Base-by-base conservation (phyloP, 2,113 vertebrate species). In the Electrona antarctica region DNA sequence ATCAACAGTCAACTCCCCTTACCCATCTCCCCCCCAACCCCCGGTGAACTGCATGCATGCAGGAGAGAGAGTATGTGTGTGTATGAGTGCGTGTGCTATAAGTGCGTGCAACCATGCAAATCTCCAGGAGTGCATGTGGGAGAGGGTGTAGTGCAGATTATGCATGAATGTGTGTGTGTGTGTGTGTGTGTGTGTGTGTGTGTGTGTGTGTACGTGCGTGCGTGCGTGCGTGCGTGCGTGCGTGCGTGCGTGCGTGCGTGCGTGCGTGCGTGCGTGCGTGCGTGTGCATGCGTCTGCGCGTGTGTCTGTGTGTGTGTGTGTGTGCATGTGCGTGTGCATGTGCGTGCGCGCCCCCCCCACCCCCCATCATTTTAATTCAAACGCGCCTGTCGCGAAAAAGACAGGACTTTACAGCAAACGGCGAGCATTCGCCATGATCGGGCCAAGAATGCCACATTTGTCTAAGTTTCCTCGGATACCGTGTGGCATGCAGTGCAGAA, bases 291-390 rank as follows among this genome's bases (percentile, higher is more conserved):
- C n/a, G n/a, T n/a, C n/a, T n/a, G n/a, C n/a, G 6, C 13, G 52
- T 88, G 86, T 84, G 81, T 85, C 81, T 86, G 82, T 89, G 87
- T 87, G 33, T 41, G 33, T 41, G 21, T 29, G 12, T 48, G 48
- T 21, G 12, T 56, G 1, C 1, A n/a, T 56, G 8, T 56, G 54
- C 6, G 21, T 21, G 21, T 21, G 21, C 21, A 2, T 21, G 21
- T 21, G 21, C 21, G 21, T 21, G 21, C 2, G 21, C 21, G 21
- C 2, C 1, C 21, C 21, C 21, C 21, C 21, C 21, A 21, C 21
- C 21, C 21, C 21, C 21, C 21, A 21, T 21, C 21, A 21, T 2
- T 21, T 21, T 21, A 21, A 21, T 21, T 41, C 1, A 6, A 41
- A 41, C 3, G 3, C 33, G 33, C 5, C 33, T 41, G 33, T 41